A percentile compares a stretch with the other conserved stretches of the same genome.
phyloP scores from a whole-genome alignment of 1,140 invertebrate genomes.

The Stegodyphus dumicola region DNA sequence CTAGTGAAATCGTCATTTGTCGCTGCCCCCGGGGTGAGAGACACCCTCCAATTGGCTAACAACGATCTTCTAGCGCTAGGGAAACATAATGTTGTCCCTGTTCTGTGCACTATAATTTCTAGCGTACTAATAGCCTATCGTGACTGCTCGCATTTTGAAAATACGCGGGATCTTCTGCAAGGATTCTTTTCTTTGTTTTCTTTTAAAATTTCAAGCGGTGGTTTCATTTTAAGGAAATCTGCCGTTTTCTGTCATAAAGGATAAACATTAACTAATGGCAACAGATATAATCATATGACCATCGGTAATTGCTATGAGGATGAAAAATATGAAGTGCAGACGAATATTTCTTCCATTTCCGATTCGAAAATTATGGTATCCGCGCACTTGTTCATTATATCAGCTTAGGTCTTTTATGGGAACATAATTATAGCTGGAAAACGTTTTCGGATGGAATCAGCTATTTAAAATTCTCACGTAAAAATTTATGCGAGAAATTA shows the following conservation, averaged over 20 bases:
- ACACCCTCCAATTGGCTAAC: constrained; percentile 29
- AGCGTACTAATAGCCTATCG: constrained; percentile 40
- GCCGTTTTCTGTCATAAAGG: background rate
- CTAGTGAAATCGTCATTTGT: constrained; percentile 24
- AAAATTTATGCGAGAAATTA: too few relatives aligned
- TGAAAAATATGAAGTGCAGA: constrained; percentile 15
- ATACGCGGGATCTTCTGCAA: background rate
- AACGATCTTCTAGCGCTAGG: constrained; percentile 13
- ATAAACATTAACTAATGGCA: constrained; percentile 57
- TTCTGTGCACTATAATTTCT: constrained; percentile 42
- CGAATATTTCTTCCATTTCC: background rate
- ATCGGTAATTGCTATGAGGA: constrained; percentile 42
- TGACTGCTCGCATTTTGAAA: constrained; percentile 30
- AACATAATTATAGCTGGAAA: background rate
- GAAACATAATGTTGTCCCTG: constrained; percentile 31
- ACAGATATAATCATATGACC: constrained; percentile 49
- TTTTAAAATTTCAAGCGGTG: constrained; percentile 37
- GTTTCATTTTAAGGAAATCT: constrained; percentile 27
- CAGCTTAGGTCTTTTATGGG: constrained; percentile 39
- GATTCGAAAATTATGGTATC: constrained; percentile 20
- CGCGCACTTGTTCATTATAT: constrained; percentile 40
- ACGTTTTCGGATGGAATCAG: too few relatives aligned
- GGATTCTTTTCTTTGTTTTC: constrained; percentile 21
- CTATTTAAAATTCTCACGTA: too few relatives aligned
- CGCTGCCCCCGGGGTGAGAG: constrained; percentile 7